A percentile compares a stretch with the other conserved stretches of the same genome.
Evolutionary conservation across 2,888 invertebrate genomes (phyloP).

Genomic region (Leptopilina drosophilae): DNA sequence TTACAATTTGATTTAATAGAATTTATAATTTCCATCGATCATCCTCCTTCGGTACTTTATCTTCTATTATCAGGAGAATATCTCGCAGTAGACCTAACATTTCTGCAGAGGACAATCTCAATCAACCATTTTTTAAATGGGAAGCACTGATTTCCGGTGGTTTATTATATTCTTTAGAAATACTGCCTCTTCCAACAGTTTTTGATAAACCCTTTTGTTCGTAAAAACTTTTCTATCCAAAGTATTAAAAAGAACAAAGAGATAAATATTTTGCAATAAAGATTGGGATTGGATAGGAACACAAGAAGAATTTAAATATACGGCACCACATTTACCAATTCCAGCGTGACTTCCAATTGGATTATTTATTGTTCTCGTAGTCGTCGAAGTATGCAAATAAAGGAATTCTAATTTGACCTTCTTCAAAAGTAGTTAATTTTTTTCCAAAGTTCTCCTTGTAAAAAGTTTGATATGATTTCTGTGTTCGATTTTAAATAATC

Average conservation of each 20-base stretch:
- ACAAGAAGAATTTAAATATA: neutral
- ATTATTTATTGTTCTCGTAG: slow-evolving; percentile 11
- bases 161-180: slow-evolving; percentile 44
- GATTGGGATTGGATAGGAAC: neutral
- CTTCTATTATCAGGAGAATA: slow-evolving; percentile 54
- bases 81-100: slow-evolving; percentile 53
- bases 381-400: neutral
- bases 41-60: slow-evolving; percentile 49
- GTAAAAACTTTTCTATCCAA: neutral
- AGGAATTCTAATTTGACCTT: neutral
- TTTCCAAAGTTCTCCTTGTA: slow-evolving; percentile 9
- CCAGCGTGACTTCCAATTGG: neutral
- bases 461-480: neutral
- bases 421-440: neutral
- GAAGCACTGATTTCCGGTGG: slow-evolving; percentile 47
- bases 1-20: neutral
- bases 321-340: neutral
- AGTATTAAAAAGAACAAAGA: slow-evolving; percentile 1
- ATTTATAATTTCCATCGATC: slow-evolving; percentile 49
- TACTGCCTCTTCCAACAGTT: neutral
- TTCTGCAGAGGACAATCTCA: slow-evolving; percentile 57
- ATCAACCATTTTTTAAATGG: slow-evolving; percentile 47
- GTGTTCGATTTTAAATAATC: neutral
- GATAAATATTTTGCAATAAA: neutral
- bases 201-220: slow-evolving; percentile 1